A percentile compares a stretch with the other conserved stretches of the same genome.
phyloP scores from a whole-genome alignment of 2,113 vertebrate genomes.

The Apus apus region DNA sequence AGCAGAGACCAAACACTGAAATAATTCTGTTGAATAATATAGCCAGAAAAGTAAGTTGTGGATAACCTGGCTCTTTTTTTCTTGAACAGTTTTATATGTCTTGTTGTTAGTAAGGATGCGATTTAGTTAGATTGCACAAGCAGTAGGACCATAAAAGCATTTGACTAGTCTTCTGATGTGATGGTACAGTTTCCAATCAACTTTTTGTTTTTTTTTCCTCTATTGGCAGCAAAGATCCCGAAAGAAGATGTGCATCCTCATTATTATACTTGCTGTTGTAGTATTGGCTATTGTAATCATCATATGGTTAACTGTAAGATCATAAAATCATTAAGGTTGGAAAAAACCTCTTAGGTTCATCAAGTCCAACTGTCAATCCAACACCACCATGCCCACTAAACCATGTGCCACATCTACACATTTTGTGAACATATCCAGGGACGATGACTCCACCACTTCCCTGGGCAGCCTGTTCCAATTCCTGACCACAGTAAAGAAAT shows the following conservation, averaged over 20 bases:
- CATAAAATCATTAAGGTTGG: no score
- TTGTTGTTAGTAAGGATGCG: background rate
- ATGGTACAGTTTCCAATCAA: background rate
- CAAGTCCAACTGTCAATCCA: no score
- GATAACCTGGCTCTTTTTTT: background rate
- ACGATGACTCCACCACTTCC: no score
- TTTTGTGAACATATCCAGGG: no score
- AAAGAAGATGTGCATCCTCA: constrained; percentile 94
- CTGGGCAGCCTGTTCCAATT: no score
- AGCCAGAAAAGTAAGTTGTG: background rate
- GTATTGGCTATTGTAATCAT: constrained; percentile 81
- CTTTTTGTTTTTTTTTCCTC: background rate
- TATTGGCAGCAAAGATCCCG: constrained; percentile 85
- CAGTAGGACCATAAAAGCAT: background rate
- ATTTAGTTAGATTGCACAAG: background rate
- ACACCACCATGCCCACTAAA: no score
- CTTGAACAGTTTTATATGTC: background rate
- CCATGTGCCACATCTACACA: no score
- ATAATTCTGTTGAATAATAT: background rate
- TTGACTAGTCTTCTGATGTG: background rate
- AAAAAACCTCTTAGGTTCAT: no score
- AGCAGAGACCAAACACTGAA: background rate
- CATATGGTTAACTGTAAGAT: constrained; percentile 69
- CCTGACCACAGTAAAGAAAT: no score
- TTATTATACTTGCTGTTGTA: constrained; percentile 78